A percentile compares a stretch with the other conserved stretches of the same genome.
Conservation (phyloP, 1,140 invertebrate species). For the Macrocentrus cingulum region DNA sequence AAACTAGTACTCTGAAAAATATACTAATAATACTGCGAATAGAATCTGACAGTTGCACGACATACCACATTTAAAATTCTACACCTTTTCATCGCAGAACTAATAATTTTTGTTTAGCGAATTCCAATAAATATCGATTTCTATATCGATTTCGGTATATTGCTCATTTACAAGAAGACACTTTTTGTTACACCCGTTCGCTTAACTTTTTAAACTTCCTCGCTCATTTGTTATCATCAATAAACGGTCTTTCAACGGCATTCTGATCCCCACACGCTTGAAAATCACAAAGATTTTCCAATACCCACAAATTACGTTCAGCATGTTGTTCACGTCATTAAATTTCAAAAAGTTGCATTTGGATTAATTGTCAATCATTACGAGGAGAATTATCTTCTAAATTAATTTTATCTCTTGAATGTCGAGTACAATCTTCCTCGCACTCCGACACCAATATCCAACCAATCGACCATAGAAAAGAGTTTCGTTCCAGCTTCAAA, state of each 20-base stretch:
- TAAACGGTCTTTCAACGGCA: constrained; percentile 73
- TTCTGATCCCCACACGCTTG: constrained; percentile 82
- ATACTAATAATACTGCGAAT: too few species aligned
- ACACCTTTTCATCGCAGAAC: too few species aligned
- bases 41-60: too few species aligned
- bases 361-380: constrained; percentile 74
- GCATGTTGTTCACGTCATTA: constrained; percentile 86
- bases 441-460: constrained; percentile 57
- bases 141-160: constrained; percentile 62
- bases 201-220: constrained; percentile 61
- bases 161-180: constrained; percentile 56
- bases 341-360: constrained; percentile 83
- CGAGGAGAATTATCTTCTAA: constrained; percentile 38
- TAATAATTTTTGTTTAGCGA: too few species aligned
- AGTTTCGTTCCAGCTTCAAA: constrained; percentile 54
- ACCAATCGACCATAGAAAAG: constrained; percentile 63
- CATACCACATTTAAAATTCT: too few species aligned
- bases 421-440: constrained; percentile 43
- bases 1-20: too few species aligned
- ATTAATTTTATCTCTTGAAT: constrained; percentile 53
- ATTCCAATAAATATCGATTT: too few species aligned
- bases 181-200: constrained; percentile 63
- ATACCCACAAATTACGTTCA: constrained; percentile 80
- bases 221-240: constrained; percentile 68
- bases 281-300: constrained; percentile 78